Percentiles rank a stretch among this genome's conserved stretches.
Evolutionary conservation across 1,140 invertebrate species (phyloP).

Genomic region (Tetramorium alpestre): DNA sequence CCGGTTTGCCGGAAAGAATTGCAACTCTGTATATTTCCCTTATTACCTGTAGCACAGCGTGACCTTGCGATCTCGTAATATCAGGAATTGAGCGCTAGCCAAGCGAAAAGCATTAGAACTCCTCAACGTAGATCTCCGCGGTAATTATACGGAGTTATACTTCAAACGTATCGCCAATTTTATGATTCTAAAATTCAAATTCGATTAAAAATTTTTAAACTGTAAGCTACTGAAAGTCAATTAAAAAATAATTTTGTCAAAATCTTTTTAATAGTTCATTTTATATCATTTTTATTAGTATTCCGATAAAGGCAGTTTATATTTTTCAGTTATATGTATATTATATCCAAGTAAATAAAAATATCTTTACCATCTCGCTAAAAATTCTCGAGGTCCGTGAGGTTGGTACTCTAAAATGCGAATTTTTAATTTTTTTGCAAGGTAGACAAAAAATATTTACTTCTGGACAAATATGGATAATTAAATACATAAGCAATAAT

Average conservation of each 20-base stretch:
- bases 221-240: background rate
- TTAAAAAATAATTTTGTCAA: background rate
- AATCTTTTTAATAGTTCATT: background rate
- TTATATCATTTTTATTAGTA: background rate
- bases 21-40: conserved; percentile 61
- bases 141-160: conserved; percentile 13
- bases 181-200: background rate
- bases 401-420: no score
- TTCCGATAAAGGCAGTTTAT: no score
- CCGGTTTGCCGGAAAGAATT: conserved; percentile 70
- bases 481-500: background rate
- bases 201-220: conserved; percentile 32
- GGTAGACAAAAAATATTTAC: no score
- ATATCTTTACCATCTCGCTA: no score
- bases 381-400: no score
- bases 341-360: no score
- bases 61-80: conserved; percentile 69
- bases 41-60: conserved; percentile 61
- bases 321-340: no score
- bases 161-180: conserved; percentile 1
- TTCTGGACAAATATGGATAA: no score
- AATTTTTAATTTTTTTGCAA: no score
- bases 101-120: conserved; percentile 43
- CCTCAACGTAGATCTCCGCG: background rate
- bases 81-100: conserved; percentile 52